Conservation (phyloP, 2,888 invertebrate species). For the Lepidocyrtinus sp. region DNA sequence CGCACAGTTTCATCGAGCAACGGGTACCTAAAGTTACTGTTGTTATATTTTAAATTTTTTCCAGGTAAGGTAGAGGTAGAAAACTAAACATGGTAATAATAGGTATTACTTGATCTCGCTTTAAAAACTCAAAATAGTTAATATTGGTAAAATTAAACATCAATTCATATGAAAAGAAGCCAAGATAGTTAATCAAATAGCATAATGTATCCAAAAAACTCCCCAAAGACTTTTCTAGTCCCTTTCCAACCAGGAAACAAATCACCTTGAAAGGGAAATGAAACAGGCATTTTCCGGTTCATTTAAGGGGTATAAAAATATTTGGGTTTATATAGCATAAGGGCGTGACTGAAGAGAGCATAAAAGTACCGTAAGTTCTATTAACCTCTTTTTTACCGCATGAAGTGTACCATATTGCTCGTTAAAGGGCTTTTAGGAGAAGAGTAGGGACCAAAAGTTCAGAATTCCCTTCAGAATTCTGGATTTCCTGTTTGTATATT, state of each 20-base stretch:
- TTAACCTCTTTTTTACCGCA: neutral
- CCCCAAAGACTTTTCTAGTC: neutral
- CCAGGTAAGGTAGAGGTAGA: no score
- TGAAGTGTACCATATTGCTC: neutral
- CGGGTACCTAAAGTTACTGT: constrained; percentile 77
- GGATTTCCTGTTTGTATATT: constrained; percentile 17
- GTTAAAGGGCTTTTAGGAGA: neutral
- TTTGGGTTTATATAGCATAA: neutral
- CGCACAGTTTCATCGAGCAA: constrained; percentile 90
- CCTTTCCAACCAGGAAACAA: neutral
- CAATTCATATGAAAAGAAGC: neutral
- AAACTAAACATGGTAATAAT: no score
- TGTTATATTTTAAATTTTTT: neutral
- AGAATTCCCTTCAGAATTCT: neutral
- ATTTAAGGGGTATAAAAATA: neutral
- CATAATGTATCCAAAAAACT: neutral
- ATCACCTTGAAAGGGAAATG: constrained; percentile 8
- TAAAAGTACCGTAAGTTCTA: neutral
- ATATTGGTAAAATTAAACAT: no score
- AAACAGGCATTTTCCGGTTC: constrained; percentile 18
- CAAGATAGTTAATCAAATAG: neutral
- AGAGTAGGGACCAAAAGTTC: neutral
- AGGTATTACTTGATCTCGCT: neutral
- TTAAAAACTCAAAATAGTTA: neutral
- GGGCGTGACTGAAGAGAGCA: neutral